Evolutionary conservation across 2,113 vertebrate species (phyloP).

Genomic region (Channa argus): DNA sequence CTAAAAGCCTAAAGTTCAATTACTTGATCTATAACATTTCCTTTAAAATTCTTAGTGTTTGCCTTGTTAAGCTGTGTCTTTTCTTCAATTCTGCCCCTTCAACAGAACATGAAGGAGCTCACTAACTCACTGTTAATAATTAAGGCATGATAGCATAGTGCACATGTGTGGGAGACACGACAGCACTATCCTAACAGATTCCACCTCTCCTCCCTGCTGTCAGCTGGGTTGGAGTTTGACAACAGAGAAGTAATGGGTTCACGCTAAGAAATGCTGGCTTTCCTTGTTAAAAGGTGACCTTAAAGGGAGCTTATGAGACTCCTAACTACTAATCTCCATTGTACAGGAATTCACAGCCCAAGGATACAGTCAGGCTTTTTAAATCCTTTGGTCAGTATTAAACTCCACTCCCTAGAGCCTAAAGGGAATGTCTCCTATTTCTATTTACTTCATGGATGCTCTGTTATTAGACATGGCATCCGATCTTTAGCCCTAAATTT

Average conservation of each 20-base stretch:
- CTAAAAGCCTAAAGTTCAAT: constrained; percentile 75
- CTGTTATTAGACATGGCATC: constrained; percentile 67
- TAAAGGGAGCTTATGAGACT: constrained; percentile 63
- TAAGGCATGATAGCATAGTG: constrained; percentile 19
- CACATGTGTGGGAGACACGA: constrained; percentile 14
- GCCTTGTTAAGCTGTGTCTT: constrained; percentile 64
- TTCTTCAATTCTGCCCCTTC: constrained; percentile 52
- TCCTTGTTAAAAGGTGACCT: constrained; percentile 67
- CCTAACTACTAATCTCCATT: constrained; percentile 70
- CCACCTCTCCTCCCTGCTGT: constrained; percentile 29
- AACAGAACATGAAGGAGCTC: constrained; percentile 59
- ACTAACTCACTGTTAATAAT: constrained; percentile 55
- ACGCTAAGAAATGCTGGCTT: constrained; percentile 39
- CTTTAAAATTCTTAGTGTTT: constrained; percentile 68
- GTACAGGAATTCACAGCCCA: constrained; percentile 75
- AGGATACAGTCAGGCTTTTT: constrained; percentile 75
- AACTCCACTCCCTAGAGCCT: constrained; percentile 61
- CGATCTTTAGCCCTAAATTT: constrained; percentile 63
- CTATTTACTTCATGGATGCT: constrained; percentile 47
- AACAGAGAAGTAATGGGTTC: constrained; percentile 39
- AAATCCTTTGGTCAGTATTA: constrained; percentile 76
- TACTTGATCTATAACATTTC: constrained; percentile 75
- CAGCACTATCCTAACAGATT: constrained; percentile 23
- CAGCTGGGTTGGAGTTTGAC: constrained; percentile 40
- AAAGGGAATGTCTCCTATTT: constrained; percentile 62